phyloP scores from a whole-genome alignment of 2,797 vertebrate genomes.

The Anomalospiza imberbis region DNA sequence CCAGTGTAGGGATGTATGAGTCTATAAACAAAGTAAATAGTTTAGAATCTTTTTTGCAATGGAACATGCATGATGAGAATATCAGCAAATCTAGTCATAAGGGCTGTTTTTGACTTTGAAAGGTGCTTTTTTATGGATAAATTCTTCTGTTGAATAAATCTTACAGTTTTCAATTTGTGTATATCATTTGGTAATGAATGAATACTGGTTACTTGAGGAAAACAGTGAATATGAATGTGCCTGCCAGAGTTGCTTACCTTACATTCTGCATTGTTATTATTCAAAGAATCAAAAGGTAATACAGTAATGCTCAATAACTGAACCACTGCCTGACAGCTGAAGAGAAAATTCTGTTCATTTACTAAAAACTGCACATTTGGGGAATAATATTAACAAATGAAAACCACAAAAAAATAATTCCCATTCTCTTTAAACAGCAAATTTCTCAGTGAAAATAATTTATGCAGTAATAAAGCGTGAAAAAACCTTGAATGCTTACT shows the following conservation, averaged over 20 bases:
- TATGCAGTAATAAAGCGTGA: not conserved
- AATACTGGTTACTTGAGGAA: not conserved
- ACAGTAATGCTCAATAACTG: not conserved
- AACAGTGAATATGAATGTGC: not conserved
- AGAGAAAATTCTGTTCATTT: not conserved
- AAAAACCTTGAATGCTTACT: not conserved
- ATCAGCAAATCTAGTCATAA: not conserved
- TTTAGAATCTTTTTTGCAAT: not conserved
- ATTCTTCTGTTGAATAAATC: not conserved
- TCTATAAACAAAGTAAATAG: not conserved
- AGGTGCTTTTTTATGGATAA: not conserved
- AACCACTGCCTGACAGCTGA: not conserved
- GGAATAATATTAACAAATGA: not conserved
- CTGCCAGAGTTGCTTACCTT: not conserved
- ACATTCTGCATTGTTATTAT: not conserved
- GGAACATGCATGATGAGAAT: not conserved
- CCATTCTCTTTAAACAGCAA: not conserved
- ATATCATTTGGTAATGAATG: not conserved
- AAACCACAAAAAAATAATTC: not conserved
- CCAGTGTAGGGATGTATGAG: not conserved
- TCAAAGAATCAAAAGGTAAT: not conserved
- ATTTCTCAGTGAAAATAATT: not conserved
- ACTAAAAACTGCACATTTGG: not conserved
- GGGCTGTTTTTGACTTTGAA: not conserved
- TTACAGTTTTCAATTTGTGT: not conserved